phyloP scores from a whole-genome alignment of 92 coral and sea anemone genomes.

The Epizoanthus illoricatus region DNA sequence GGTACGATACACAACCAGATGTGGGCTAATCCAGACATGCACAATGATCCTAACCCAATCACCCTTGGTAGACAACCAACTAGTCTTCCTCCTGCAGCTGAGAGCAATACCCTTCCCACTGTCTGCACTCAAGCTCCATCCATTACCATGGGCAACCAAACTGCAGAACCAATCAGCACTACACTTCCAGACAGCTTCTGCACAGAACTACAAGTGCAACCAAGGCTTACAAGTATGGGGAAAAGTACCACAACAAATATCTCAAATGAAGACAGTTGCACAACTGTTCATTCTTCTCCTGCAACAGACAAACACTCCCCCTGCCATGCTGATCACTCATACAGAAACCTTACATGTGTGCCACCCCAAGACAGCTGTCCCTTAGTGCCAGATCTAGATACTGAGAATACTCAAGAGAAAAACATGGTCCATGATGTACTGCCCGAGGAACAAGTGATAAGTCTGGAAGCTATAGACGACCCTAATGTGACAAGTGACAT shows the following conservation, averaged over 20 bases:
- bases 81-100: constrained; percentile 5
- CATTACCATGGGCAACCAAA: not conserved
- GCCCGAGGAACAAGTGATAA: constrained; percentile 9
- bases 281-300: not conserved
- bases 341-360: not conserved
- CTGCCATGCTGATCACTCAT: not conserved
- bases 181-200: not conserved
- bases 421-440: not conserved
- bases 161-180: not conserved
- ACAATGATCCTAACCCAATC: not conserved
- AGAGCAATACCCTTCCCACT: not conserved
- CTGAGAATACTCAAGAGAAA: not conserved
- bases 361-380: not conserved
- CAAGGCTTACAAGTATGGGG: not conserved
- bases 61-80: not conserved
- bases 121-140: not conserved
- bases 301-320: not conserved
- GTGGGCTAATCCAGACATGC: constrained; percentile 3
- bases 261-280: not conserved
- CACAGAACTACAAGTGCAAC: not conserved
- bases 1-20: constrained; percentile 4
- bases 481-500: not conserved
- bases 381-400: not conserved
- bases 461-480: constrained; percentile 5
- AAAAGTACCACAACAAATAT: not conserved